Evolutionary conservation across 1,140 invertebrate genomes (phyloP), one percentile per base, ranked within the genome.

Genomic region (Chrysomallon squamiferum): DNA sequence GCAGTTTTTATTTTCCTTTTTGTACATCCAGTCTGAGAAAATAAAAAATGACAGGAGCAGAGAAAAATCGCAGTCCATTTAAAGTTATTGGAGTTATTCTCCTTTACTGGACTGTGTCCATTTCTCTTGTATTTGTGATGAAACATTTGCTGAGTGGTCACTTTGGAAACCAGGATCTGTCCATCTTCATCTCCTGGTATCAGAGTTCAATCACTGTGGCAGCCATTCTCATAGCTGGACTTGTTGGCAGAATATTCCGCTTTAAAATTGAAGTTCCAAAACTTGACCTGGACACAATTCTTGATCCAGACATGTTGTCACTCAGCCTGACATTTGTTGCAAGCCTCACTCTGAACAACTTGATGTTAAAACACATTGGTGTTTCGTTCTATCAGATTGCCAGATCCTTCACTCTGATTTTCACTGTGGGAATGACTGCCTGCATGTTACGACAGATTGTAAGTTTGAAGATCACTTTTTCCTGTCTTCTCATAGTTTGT

Each of bases 321-420:
- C 59, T 84, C 25, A 79, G 82, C 3, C 70, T 78, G 11, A 66
- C 71, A 18, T 83, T 77, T 61, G 77, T 84, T 2, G 68, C 71
- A 9, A 78, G 77, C 54, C 65, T 85, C 25, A 71, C 78, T 0
- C 75, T 84, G 58, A 85, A 85, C 59, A 85, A 84, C 66, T 69
- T 84, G 0, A 82, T 84, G 74, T 61, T 85, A 29, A 84, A 83
- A 63, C 76, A 82, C 59, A 83, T 85, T 33, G 77, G 77, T 22
- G 78, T 86, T 0, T 77, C 83, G 25, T 85, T 85, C 68, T 85
- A 84, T 66, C 84, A 86, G 68, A 74, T 85, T 11, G 84, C 84
- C 2, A 64, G 84, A 18, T 85, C 84, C 3, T 73, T 80, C 11
- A 86, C 84, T 1, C 69, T 86, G 4, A 79, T 85, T 20, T 86